phyloP scores from a whole-genome alignment of 1,140 invertebrate genomes.

The Sarcophaga peregrina region DNA sequence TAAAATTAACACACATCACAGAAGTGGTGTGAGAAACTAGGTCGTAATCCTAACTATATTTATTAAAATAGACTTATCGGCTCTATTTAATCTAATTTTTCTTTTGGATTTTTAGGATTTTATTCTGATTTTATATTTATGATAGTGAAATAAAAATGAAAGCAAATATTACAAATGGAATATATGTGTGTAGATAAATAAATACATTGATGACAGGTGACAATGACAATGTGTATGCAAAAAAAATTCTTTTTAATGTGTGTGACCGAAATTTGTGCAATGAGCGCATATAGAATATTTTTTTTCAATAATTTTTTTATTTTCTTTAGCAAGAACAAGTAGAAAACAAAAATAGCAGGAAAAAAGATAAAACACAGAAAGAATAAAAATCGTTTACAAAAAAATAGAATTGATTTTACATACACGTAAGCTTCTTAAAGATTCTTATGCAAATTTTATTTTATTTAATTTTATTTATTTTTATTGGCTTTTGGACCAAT shows the following conservation, averaged over 20 bases:
- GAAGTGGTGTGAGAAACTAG: too few relatives aligned
- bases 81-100: too few relatives aligned
- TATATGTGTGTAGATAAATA: too few relatives aligned
- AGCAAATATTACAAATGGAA: too few relatives aligned
- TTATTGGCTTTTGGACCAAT: neutral
- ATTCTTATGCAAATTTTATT: constrained; percentile 25
- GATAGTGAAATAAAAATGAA: too few relatives aligned
- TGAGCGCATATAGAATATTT: neutral
- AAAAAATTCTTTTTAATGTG: neutral
- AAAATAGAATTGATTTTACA: neutral
- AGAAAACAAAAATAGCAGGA: neutral
- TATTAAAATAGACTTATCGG: too few relatives aligned
- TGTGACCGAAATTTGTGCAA: constrained; percentile 16
- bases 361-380: neutral
- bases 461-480: neutral
- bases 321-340: neutral
- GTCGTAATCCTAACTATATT: too few relatives aligned
- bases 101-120: too few relatives aligned
- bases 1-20: too few relatives aligned
- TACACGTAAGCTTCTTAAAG: neutral
- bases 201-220: neutral
- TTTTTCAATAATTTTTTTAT: neutral
- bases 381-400: neutral
- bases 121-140: too few relatives aligned
- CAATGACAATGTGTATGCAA: neutral